Evolutionary conservation across 2,797 vertebrate species (phyloP), one percentile per base, ranked within the genome.

Genomic region (Pachyuromys duprasi): DNA sequence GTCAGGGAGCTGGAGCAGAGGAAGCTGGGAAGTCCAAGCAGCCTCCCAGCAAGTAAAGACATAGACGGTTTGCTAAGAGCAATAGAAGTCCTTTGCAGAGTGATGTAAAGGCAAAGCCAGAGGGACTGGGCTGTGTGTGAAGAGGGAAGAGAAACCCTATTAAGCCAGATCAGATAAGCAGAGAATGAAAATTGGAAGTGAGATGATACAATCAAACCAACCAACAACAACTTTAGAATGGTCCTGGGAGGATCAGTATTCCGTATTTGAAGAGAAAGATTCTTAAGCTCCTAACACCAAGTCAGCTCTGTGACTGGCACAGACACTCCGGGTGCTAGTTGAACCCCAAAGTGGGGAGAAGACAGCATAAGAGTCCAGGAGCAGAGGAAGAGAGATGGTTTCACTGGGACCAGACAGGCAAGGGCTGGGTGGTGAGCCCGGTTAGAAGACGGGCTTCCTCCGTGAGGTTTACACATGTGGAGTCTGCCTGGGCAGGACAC

Each of bases 381-480:
- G 4, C 33, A 26, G 39, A 74, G 15, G 15, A 42, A 45, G 31
- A 62, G 60, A 69, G 67, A 45, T 2, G 7, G 14, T 13, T 45
- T 67, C 53, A 33, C 0, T 2, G 28, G 36, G 33, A 22, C 13
- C 0, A 14, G 39, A 45, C 9, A 8, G 49, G 11, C 0, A 14
- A 26, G 62, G 20, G 75, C 82, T 89, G 74, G 33, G 22, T 12
- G 28, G 9, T 4, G 5, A 0, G 1, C 3, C 42, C 22, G 70
- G 2, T 33, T 12, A 28, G 39, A 74, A 89, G 1, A 12, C 4
- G 0, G 36, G 55, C 55, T 1, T 6, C 55, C 72, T 8, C 0
- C 0, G n/a, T 42, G n/a, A 93, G 39, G 28, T 20, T 81, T 1
- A 0, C 1, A 65, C 26, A 15, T 3, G 3, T 53, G 42, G 75